phyloP scores from a whole-genome alignment of 2,113 vertebrate genomes.

The Xenus cinereus region DNA sequence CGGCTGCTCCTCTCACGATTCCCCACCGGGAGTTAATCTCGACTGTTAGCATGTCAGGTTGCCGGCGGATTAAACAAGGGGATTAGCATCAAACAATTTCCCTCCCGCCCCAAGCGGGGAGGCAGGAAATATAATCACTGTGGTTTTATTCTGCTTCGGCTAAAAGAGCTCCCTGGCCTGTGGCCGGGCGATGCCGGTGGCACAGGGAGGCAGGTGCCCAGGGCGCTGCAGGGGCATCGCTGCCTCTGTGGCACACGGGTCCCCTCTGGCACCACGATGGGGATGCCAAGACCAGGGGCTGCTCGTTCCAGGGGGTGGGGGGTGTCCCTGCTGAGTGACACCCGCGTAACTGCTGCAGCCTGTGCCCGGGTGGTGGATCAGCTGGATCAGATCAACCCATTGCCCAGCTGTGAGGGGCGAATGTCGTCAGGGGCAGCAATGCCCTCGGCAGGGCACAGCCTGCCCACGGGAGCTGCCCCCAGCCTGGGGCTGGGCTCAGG shows the following conservation, averaged over 20 bases:
- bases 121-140: conserved; percentile 12
- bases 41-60: background rate
- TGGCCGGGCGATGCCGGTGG: fast-evolving
- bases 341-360: fast-evolving
- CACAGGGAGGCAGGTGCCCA: fast-evolving
- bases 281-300: background rate
- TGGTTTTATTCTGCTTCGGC: background rate
- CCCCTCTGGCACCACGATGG: fast-evolving
- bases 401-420: background rate
- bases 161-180: background rate
- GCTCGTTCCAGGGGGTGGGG: fast-evolving
- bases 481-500: background rate
- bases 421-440: background rate
- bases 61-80: conserved; percentile 25
- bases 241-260: background rate
- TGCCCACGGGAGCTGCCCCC: background rate
- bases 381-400: background rate
- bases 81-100: conserved; percentile 53
- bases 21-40: background rate
- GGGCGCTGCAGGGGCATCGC: fast-evolving
- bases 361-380: background rate
- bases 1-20: background rate
- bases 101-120: background rate
- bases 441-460: background rate
- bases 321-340: background rate